Percentiles rank a stretch among this genome's conserved stretches.
Evolutionary conservation across 2,888 invertebrate genomes (phyloP).

Genomic region (Agonopterix subpropinquella): DNA sequence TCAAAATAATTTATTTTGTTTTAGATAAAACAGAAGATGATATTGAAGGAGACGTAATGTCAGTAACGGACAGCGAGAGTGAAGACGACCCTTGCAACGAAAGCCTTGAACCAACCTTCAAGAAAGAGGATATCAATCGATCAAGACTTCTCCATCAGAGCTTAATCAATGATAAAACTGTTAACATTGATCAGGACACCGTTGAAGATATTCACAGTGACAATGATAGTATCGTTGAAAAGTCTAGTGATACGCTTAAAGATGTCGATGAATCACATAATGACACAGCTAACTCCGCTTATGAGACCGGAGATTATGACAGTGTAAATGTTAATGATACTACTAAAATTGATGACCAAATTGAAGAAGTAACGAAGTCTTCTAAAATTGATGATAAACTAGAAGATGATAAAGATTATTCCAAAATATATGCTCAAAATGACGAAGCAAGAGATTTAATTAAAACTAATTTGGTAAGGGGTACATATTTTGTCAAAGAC

Average conservation of each 20-base stretch:
- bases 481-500: constrained; percentile 1
- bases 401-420: neutral
- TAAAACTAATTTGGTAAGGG: neutral
- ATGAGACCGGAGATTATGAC: no score
- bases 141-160: constrained; percentile 28
- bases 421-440: neutral
- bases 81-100: constrained; percentile 41
- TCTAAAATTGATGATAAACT: neutral
- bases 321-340: neutral
- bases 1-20: constrained; percentile 8
- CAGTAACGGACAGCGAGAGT: constrained; percentile 30
- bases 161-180: constrained; percentile 2
- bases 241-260: constrained; percentile 26
- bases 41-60: constrained; percentile 30
- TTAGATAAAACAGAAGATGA: constrained; percentile 41
- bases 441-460: neutral
- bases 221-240: constrained; percentile 24
- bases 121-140: constrained; percentile 38
- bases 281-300: constrained; percentile 7
- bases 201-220: constrained; percentile 9
- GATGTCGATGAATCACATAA: constrained; percentile 11
- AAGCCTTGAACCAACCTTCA: constrained; percentile 54
- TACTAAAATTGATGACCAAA: neutral
- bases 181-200: constrained; percentile 2
- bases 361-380: neutral